A percentile compares a stretch with the other conserved stretches of the same genome.
Conservation (phyloP, 2,113 vertebrate genomes). For the Bos indicus region DNA sequence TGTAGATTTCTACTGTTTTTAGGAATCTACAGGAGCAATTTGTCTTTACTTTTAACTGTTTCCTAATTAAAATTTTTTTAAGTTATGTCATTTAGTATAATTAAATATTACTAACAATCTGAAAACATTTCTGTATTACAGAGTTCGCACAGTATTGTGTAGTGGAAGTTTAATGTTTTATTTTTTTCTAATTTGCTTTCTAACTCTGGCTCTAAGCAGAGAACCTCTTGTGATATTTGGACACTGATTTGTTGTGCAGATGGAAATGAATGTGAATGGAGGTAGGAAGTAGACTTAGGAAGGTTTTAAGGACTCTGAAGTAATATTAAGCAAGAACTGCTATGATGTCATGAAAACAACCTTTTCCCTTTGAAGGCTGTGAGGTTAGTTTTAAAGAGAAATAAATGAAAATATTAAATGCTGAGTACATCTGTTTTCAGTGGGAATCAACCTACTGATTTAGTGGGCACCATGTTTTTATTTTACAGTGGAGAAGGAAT, state of each 20-base stretch:
- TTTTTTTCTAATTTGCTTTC: background rate
- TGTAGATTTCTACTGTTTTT: background rate
- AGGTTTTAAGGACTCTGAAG: background rate
- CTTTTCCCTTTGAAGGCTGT: slow-evolving; percentile 14
- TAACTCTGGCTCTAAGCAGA: background rate
- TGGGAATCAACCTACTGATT: slow-evolving; percentile 37
- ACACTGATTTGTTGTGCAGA: background rate
- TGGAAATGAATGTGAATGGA: slow-evolving; percentile 1
- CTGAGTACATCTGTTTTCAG: slow-evolving; percentile 35
- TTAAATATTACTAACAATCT: slow-evolving; percentile 5
- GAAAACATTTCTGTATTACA: background rate
- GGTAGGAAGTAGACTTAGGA: background rate
- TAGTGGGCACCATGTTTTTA: slow-evolving; percentile 3
- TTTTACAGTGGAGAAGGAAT: slow-evolving; percentile 52
- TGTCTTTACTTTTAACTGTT: background rate
- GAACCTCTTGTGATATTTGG: background rate
- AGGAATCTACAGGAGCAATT: background rate
- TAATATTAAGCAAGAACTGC: slow-evolving; percentile 16
- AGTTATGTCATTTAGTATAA: background rate
- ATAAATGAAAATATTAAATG: slow-evolving; percentile 29
- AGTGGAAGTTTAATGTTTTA: background rate
- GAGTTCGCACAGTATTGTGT: background rate
- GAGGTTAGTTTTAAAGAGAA: slow-evolving; percentile 37
- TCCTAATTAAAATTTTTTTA: background rate
- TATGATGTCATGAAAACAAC: background rate